Base-by-base conservation (phyloP, 2,113 vertebrate genomes). In the Mobula hypostoma region DNA sequence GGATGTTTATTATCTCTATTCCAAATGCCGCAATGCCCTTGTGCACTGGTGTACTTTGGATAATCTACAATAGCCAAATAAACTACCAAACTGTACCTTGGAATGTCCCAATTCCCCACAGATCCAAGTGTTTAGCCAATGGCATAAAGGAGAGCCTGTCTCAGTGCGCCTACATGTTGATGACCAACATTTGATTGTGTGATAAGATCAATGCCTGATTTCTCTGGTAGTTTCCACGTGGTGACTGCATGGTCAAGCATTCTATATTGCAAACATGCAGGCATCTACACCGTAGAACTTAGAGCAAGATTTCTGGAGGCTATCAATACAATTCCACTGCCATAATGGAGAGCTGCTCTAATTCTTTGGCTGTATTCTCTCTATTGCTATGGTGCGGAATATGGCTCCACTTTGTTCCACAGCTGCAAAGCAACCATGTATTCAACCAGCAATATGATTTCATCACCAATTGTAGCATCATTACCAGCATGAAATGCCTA, bases 351-450 rank as follows among this genome's bases (percentile, higher is more conserved):
- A 97, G 94, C 15, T 94, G 85, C 94, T 95, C 95, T 15, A 97
- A 91, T 58, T 94, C 95, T 80, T 36, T 2, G 11, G 93, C 95
- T 0, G 94, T 95, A 63, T 93, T 95, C 95, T 80, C 0, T 96
- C 97, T 24, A 97, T 80, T 68, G 95, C 95, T 36, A 97, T 95
- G 58, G 96, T 96, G 72, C 97, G 96, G 58, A 97, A 91, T 56
- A 95, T 95, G 8, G 96, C 95, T 8, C 96, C 96, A 74, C 96
- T 96, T 19, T 94, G 79, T 56, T 95, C 21, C 24, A 94, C 94
- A 0, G 94, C 82, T 24, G 19, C 83, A 56, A 95, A 78, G 91
- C 97, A 97, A 14, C 83, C 92, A 27, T 0, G 0, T 1, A 96
- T 21, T 24, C 72, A 17, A 96, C 96, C 88, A 96, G 94, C 72